Evolutionary conservation across 2,113 vertebrate genomes (phyloP), one percentile per base, ranked within the genome.

Genomic region (Podarcis muralis): DNA sequence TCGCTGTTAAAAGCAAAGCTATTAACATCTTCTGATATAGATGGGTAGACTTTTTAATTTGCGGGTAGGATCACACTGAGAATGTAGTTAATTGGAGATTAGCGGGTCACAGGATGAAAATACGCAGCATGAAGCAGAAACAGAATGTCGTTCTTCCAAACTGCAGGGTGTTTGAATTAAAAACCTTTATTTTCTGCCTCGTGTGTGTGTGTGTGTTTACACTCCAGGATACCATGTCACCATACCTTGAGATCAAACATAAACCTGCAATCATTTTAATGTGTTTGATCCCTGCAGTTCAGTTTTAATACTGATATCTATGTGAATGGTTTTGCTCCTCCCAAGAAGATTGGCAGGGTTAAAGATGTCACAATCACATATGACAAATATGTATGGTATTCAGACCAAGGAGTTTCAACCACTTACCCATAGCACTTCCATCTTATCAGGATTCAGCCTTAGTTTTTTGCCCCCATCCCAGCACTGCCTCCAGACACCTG

Each of bases 181-280:
- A 11, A 87, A 37, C 22, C 43, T 7, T 40, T 0, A 8, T 22
- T 86, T 68, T 32, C 68, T 91, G 65, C 30, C 5, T 8, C 89
- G 66, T 12, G 43, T 84, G 78, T 43, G 43, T 43, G 43, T 43
- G 43, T 48, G 43, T 48, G 43, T 48, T 71, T 40, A 59, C 32
- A 30, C 79, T 76, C 77, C 82, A 25, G 15, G 65, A 20, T n/a
- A 83, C 62, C 68, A 91, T 89, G 85, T n/a, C 6, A 22, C 82
- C 37, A 89, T 74, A 87, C 62, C 68, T 91, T 89, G 86, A 30
- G 7, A 22, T 84, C 53, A 89, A 71, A 87, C 91, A 71, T 89
- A 87, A 85, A 43, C 0, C 16, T 71, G 30, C 25, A 48, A 88
- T 66, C 16, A 1, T 20, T 30, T n/a, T 78, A 78, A 85, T 86